phyloP scores from a whole-genome alignment of 2,113 vertebrate species.

The Arizona elegans region DNA sequence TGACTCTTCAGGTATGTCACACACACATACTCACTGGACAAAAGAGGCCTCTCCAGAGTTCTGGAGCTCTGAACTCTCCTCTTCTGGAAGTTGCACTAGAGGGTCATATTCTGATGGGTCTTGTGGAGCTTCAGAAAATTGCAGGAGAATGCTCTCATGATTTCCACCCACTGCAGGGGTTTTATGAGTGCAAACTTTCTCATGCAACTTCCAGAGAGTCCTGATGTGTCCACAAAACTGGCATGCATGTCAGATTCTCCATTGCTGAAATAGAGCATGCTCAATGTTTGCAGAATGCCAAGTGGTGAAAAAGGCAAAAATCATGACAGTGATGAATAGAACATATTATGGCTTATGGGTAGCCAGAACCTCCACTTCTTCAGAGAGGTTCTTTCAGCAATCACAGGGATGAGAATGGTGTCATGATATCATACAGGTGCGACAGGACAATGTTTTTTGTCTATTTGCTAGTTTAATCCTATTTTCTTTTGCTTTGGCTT shows the following conservation, averaged over 20 bases:
- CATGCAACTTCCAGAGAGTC: background rate
- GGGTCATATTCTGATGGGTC: background rate
- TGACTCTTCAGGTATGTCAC: background rate
- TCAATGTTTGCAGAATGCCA: background rate
- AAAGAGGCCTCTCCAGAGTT: background rate
- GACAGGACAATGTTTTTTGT: background rate
- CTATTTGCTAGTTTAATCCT: background rate
- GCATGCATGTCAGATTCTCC: background rate
- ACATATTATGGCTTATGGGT: background rate
- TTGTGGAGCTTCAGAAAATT: background rate
- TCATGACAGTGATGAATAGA: background rate
- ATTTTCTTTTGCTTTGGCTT: background rate
- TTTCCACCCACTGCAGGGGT: background rate
- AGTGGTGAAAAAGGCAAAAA: background rate
- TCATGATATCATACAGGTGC: background rate
- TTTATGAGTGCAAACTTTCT: background rate
- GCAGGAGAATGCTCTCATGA: background rate
- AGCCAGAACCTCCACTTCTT: background rate
- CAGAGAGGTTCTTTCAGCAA: background rate
- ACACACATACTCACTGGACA: background rate
- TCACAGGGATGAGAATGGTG: background rate
- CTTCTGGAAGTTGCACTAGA: background rate
- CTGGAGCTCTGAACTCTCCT: background rate
- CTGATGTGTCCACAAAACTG: background rate
- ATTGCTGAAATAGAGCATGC: background rate